A percentile compares a stretch with the other conserved stretches of the same genome.
Conservation (phyloP, 2,888 invertebrate species). For the Coelopa pilipes region DNA sequence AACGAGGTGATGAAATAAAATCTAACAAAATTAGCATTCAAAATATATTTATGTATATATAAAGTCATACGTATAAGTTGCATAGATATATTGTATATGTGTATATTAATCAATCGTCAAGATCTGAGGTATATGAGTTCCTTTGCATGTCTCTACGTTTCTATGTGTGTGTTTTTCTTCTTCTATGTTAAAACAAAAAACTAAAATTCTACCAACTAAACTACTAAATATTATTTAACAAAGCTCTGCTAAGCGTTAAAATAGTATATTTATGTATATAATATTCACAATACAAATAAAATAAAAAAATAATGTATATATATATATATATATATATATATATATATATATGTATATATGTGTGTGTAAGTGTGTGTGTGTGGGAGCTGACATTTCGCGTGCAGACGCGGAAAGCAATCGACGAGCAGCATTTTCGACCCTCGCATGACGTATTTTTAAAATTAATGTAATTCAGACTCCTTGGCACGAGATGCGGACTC, state of each 20-base stretch:
- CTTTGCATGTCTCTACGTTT: constrained; percentile 57
- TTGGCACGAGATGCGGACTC: constrained; percentile 43
- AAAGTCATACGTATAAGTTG: constrained; percentile 29
- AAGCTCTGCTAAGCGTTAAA: constrained; percentile 26
- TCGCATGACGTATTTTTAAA: constrained; percentile 61
- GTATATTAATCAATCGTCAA: constrained; percentile 14
- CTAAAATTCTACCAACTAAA: constrained; percentile 37
- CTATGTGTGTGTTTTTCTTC: constrained; percentile 30
- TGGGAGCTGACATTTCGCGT: constrained; percentile 18
- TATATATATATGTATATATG: too few relatives aligned
- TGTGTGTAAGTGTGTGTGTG: too few relatives aligned
- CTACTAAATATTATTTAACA: constrained; percentile 39
- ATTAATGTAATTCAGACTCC: constrained; percentile 68
- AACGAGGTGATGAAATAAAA: constrained; percentile 7
- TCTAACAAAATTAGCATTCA: constrained; percentile 15
- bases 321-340: constrained; percentile 17
- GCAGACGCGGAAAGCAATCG: constrained; percentile 31
- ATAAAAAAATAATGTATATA: constrained; percentile 28
- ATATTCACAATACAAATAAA: constrained; percentile 32
- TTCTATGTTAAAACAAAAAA: constrained; percentile 34
- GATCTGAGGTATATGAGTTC: constrained; percentile 66
- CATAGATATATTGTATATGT: constrained; percentile 20
- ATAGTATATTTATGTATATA: constrained; percentile 10
- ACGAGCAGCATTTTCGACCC: constrained; percentile 31
- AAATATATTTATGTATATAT: constrained; percentile 27